Base-by-base conservation (phyloP, 2,888 invertebrate genomes). In the Meteorus cinctellus region DNA sequence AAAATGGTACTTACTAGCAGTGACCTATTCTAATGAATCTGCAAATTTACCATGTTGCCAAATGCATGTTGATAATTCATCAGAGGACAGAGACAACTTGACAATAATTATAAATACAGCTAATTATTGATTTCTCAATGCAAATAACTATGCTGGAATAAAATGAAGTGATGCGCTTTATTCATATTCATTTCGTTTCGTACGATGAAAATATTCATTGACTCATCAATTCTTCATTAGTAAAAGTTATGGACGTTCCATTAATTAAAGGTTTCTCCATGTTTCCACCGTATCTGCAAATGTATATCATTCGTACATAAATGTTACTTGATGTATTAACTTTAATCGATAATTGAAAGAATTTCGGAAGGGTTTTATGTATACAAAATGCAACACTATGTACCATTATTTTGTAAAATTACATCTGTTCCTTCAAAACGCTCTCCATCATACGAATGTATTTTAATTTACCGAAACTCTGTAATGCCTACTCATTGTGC, bases 1-100 rank as follows among this genome's bases (percentile, higher is more conserved):
- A 19, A 55, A 55, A 24, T 55, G 55, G 55, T 55, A 55, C 10
- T n/a, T 55, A 19, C 55, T 55, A 19, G 55, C 55, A 55, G 55
- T 55, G 10, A 55, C 55, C 24, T 55, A 55, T 55, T 55, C 55
- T 6, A 55, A 55, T 55, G 55, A 55, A 55, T 55, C 55, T 4
- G 55, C 55, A 5, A 55, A 55, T 55, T 10, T 19, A 19, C 55
- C 55, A 24, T 55, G 55, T 24, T 55, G 55, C 24, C 55, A 19
- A 19, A 24, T 55, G 24, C 19, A 55, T 19, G n/a, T 55, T 19
- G 55, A 55, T 6, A 55, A 55, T 10, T 19, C 19, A 55, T 6
- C 6, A 19, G 19, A 55, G n/a, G n/a, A 6, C n/a, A 48, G 4
- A n/a, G 4, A 55, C 19, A 55, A 55, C 10, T 55, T 5, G 8